These are phyloP conservation scores for Drosophila putrida DNA, from an alignment of 2,888 invertebrate genomes.

Conservation along the genomic window DNA sequence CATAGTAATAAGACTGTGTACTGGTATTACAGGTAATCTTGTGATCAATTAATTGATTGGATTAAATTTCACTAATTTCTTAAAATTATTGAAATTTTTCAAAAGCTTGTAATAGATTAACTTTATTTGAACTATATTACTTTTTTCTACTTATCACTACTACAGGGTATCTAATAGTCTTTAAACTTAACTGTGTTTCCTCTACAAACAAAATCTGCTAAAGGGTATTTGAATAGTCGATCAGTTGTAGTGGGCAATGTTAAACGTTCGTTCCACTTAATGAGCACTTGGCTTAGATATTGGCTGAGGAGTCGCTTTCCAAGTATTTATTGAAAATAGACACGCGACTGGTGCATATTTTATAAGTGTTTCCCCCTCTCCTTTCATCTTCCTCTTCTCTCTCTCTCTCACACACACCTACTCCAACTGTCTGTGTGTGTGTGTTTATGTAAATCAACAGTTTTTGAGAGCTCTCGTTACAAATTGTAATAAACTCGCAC, in stretches of 20 bases:
- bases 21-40: neutral
- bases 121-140: neutral
- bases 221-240: conserved; percentile 26
- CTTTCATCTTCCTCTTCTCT: neutral
- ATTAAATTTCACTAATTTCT: no score
- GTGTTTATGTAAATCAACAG: conserved; percentile 63
- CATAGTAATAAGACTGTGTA: neutral
- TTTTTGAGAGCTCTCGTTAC: conserved; percentile 69
- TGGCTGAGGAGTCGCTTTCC: conserved; percentile 30
- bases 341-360: conserved; percentile 80
- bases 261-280: conserved; percentile 51
- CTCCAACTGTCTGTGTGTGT: conserved; percentile 11
- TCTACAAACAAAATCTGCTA: neutral
- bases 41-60: no score
- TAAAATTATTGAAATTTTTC: no score
- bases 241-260: neutral
- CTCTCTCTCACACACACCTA: neutral
- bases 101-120: no score
- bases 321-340: conserved; percentile 77
- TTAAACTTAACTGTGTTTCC: neutral
- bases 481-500: conserved; percentile 79
- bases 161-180: neutral
- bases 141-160: no score
- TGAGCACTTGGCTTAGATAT: conserved; percentile 37
- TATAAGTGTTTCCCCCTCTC: conserved; percentile 54